phyloP scores from a whole-genome alignment of 2,113 vertebrate species.

The Zosterops borbonicus region DNA sequence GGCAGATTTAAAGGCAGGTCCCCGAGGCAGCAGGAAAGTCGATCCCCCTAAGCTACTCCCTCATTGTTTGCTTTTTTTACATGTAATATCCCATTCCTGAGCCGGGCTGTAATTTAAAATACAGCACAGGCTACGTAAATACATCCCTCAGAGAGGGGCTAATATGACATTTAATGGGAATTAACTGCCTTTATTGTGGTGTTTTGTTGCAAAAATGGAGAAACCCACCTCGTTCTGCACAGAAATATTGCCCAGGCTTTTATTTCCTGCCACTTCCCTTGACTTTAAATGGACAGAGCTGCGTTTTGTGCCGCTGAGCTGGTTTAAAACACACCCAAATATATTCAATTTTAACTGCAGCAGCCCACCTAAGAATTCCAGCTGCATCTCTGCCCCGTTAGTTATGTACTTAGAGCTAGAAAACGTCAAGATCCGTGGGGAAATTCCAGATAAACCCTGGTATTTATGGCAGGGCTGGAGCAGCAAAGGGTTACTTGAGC shows the following conservation, averaged over 20 bases:
- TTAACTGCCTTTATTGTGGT: conserved; percentile 53
- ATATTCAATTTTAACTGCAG: neutral
- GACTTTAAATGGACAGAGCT: neutral
- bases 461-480: conserved; percentile 41
- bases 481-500: conserved; percentile 78
- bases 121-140: conserved; percentile 60
- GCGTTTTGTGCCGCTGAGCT: neutral
- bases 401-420: neutral
- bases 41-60: conserved; percentile 82
- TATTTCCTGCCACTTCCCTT: neutral
- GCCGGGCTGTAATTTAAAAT: conserved; percentile 72
- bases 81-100: conserved; percentile 79
- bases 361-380: conserved; percentile 4
- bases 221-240: neutral
- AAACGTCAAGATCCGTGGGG: neutral
- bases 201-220: conserved; percentile 38
- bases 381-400: neutral
- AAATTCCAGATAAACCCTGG: neutral
- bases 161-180: conserved; percentile 67
- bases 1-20: conserved; percentile 83
- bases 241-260: conserved; percentile 29
- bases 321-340: neutral
- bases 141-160: conserved; percentile 62
- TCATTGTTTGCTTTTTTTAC: conserved; percentile 82
- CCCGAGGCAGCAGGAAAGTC: conserved; percentile 78